phyloP scores from a whole-genome alignment of 2,888 invertebrate species.

The Eupithecia insigniata region DNA sequence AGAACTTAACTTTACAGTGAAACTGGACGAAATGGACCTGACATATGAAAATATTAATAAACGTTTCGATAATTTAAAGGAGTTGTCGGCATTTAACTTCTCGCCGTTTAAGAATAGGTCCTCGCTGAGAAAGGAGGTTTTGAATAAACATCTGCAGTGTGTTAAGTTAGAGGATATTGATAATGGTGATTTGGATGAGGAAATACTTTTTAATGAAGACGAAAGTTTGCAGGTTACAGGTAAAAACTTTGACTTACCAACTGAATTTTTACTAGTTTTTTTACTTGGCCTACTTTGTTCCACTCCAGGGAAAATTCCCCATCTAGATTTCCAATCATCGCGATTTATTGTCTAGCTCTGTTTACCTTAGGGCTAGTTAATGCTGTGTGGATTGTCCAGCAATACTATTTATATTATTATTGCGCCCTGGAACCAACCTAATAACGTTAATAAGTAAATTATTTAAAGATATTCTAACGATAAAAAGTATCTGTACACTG shows the following conservation, averaged over 20 bases:
- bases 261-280: too few species aligned
- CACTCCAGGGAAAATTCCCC: neutral
- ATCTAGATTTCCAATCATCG: neutral
- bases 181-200: constrained; percentile 43
- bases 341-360: neutral
- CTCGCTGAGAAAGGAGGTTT: constrained; percentile 68
- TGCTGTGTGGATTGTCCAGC: neutral
- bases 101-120: constrained; percentile 65
- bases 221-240: constrained; percentile 76
- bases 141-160: constrained; percentile 57
- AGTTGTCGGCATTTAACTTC: constrained; percentile 65
- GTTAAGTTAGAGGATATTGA: constrained; percentile 42
- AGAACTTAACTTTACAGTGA: constrained; percentile 71
- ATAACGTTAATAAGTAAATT: neutral
- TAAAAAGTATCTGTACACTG: too few species aligned
- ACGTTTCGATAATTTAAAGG: constrained; percentile 49
- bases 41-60: constrained; percentile 51
- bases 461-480: too few species aligned
- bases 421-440: neutral
- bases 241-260: constrained; percentile 36
- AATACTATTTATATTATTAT: neutral
- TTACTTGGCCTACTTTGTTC: neutral
- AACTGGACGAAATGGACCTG: constrained; percentile 67
- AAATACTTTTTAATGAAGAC: constrained; percentile 62
- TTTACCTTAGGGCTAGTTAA: neutral